These are phyloP conservation scores for Stegostoma tigrinum DNA, from an alignment of 2,113 vertebrate genomes.

Conservation along the genomic window DNA sequence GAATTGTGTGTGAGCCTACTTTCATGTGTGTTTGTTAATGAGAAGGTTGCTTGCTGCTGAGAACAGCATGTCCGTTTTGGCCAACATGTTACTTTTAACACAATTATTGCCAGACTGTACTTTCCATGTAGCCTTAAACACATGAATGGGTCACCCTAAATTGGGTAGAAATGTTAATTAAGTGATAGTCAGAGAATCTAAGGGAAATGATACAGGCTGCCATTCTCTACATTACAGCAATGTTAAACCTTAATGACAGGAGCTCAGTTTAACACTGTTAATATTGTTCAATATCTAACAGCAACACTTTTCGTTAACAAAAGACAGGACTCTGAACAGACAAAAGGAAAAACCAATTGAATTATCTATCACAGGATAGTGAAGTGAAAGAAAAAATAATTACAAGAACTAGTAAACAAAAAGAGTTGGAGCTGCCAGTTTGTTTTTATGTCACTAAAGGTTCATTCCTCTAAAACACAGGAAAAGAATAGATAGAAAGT, in stretches of 20 bases:
- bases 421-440: background rate
- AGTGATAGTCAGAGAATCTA: background rate
- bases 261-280: background rate
- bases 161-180: background rate
- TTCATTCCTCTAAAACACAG: background rate
- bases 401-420: background rate
- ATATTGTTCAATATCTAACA: background rate
- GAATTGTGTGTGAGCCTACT: background rate
- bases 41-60: slow-evolving; percentile 11
- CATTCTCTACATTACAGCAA: background rate
- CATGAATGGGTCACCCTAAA: background rate
- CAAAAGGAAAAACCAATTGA: background rate
- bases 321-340: background rate
- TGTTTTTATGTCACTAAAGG: background rate
- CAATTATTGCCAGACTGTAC: background rate
- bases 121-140: background rate
- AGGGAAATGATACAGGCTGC: background rate
- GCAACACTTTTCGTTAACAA: background rate
- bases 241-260: background rate
- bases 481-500: background rate
- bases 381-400: background rate
- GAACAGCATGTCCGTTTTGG: background rate
- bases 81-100: background rate
- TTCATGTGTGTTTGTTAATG: slow-evolving; percentile 30
- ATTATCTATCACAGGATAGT: background rate